Evolutionary conservation across 1,140 invertebrate species (phyloP), one percentile per base, ranked within the genome.

Genomic region (Zaprionus camerounensis): DNA sequence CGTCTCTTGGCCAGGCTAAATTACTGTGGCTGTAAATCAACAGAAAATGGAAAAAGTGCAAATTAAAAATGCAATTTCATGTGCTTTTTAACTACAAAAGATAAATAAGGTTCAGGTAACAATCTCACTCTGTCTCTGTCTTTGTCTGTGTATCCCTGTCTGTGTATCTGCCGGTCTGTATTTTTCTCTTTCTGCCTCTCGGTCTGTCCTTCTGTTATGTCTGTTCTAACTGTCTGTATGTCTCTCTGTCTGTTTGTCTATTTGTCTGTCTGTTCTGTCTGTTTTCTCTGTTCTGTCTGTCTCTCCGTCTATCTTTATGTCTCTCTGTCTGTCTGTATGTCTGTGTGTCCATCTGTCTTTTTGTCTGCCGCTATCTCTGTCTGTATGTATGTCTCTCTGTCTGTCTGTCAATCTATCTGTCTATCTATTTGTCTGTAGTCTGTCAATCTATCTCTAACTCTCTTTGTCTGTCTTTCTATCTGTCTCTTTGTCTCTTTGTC

Each of bases 21-120:
- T 56, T 9, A n/a, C 53, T 28, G 15, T 56, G 53, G 26, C 13
- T 31, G n/a, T 56, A 56, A 56, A 7, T 56, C 53, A 26, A 31
- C 13, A 24, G 22, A n/a, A 56, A 46, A 46, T 46, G 41, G 41
- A 56, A 56, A 12, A 22, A 9, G 41, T 44, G 41, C 5, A 22
- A 22, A 49, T 51, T 51, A 51, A 24, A 51, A 51, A 51, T 51
- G 20, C 9, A 49, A 2, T 49, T 20, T 20, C 20, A 49, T 49
- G n/a, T 49, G 11, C 4, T 12, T 49, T 22, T 22, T 22, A 22
- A 49, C 2, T 28, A 57, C 51, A 4, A 24, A 20, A n/a, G 57
- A 17, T n/a, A 44, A 38, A 38, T 38, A 13, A 34, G 36, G 12
- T 38, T 13, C 13, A 15, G 36, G 13, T 9, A 15, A 38, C 31